phyloP scores from a whole-genome alignment of 2,797 vertebrate species.

The Benthosema pterotum region DNA sequence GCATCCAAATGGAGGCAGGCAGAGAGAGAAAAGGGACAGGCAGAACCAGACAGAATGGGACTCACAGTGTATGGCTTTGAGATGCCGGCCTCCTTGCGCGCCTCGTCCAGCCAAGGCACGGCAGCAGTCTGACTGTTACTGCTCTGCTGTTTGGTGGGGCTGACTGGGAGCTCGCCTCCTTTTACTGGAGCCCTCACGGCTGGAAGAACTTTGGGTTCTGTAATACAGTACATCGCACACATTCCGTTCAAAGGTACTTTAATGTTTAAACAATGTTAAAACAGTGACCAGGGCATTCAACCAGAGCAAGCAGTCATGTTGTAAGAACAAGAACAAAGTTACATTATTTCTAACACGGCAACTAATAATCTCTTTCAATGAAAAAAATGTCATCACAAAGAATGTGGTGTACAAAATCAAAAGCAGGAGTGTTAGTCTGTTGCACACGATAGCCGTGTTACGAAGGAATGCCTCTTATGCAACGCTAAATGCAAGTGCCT shows the following conservation, averaged over 20 bases:
- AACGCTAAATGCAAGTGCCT: too few relatives aligned
- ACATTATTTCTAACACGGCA: too few relatives aligned
- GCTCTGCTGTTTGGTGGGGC: conserved; percentile 55
- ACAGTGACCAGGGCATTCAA: neutral
- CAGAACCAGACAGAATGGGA: conserved; percentile 5
- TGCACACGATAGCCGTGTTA: too few relatives aligned
- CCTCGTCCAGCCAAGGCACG: conserved; percentile 80
- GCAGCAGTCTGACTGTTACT: conserved; percentile 69
- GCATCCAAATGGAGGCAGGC: neutral
- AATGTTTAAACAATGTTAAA: neutral
- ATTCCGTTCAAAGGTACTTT: neutral
- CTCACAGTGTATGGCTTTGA: conserved; percentile 86
- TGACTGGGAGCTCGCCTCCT: conserved; percentile 50
- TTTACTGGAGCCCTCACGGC: conserved; percentile 68
- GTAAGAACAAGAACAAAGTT: too few relatives aligned
- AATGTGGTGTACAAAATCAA: too few relatives aligned
- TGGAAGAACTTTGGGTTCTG: conserved; percentile 76
- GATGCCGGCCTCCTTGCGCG: conserved; percentile 80
- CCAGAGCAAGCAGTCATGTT: neutral
- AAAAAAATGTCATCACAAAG: too few relatives aligned
- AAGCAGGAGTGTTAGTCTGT: too few relatives aligned
- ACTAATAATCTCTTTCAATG: too few relatives aligned
- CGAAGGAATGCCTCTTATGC: too few relatives aligned
- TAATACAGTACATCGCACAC: conserved; percentile 15
- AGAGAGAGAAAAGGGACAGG: conserved; percentile 13